Base-by-base conservation (phyloP, 2,797 vertebrate species). In the Mustela erminea region DNA sequence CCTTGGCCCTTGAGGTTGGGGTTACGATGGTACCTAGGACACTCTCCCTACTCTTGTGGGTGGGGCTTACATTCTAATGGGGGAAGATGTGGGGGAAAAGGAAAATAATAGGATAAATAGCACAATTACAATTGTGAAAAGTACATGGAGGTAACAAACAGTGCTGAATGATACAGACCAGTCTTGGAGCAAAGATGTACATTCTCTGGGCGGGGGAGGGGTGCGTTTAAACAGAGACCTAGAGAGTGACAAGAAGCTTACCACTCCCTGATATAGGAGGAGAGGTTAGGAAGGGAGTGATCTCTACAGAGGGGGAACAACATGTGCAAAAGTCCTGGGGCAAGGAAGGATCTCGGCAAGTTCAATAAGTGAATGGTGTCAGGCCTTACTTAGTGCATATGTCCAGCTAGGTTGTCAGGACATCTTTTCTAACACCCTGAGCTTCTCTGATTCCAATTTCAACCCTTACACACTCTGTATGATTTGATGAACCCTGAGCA, bases 381-480 rank as follows among this genome's bases (percentile, higher is more conserved):
- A 58, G 58, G 35, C 7, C 5, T 54, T 14, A 21, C 41, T 84
- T 46, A 23, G 27, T 5, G 5, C 54, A 5, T 6, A 7, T 29
- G 21, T 64, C 70, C 32, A 29, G 10, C 46, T 27, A 62, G 62
- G 9, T 35, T 20, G 29, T 46, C 35, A 2, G n/a, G 20, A 81
- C 35, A 27, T 77, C 56, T 58, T 9, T 49, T 75, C 90, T 62
- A 14, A 78, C 70, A 38, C 23, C 62, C 66, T 11, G 27, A 29
- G 8, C 18, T 35, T 25, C n/a, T 78, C 54, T 49, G 35, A 25
- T 2, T 85, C 52, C 52, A 66, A 38, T 18, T 68, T 43, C 11
- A 0, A 3, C 21, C 62, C 49, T 41, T 1, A 18, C 0, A 11
- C 35, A 2, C 25, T 20, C 3, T n/a, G 32, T 38, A 64, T 66